Base-by-base conservation (phyloP, 1,140 invertebrate species). In the Polyergus mexicanus region DNA sequence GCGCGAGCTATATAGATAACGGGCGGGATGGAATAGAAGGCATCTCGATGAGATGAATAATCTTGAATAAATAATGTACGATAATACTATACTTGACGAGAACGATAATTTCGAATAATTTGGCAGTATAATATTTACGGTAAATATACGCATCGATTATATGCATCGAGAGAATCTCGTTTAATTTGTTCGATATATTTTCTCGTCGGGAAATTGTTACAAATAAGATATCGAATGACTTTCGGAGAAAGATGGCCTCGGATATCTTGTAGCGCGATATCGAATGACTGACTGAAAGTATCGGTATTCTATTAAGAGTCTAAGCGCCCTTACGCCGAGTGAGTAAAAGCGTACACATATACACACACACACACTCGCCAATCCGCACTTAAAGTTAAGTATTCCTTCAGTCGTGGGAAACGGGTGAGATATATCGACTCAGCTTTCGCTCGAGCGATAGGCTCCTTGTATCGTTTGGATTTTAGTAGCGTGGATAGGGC, bases 341-440 rank as follows among this genome's bases (percentile, higher is more conserved):
- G 78, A 83, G 54, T 83, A 83, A 83, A 74, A 83, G 56, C 78
- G 13, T 47, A 47, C 44, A 47, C 3, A 3, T 13, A 47, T 16
- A 47, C 13, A 47, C 11, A 51, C 47, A 44, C 11, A 13, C 38
- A 10, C 10, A 41, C 10, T 1, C 47, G 44, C 56, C 32, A 32
- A 58, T 81, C 78, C 68, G 68, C 78, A 74, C 66, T 83, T 74
- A 74, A 81, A 83, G 38, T 83, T 83, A 83, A 74, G 28, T 56
- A 83, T 83, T 74, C 28, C 54, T 32, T 16, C 19, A 74, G 41
- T 13, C 68, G 66, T 81, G 78, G 68, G 68, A 83, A 65, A 83
- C 35, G 41, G 22, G 28, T 72, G 4, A 54, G 22, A 25, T 22
- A 56, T 58, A 81, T 72, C 78, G 78, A 60, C 65, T 51, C 44